Evolutionary conservation across 2,888 invertebrate species (phyloP).

Genomic region (Hipparchia sbordonii): DNA sequence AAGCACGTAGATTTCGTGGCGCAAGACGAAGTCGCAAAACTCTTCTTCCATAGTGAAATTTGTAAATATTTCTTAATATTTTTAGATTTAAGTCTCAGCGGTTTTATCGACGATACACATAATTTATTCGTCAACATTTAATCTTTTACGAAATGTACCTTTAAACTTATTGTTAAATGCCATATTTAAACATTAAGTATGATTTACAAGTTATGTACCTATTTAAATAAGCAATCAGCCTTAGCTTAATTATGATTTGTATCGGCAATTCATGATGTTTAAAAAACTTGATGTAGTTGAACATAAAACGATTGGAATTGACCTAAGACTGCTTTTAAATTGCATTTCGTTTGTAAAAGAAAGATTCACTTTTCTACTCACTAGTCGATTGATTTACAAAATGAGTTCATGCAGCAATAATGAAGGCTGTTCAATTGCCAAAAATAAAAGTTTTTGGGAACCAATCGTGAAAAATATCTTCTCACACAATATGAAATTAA

Average conservation of each 20-base stretch:
- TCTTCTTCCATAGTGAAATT: conserved; percentile 82
- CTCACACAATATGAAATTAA: conserved; percentile 39
- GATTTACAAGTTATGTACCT: conserved; percentile 56
- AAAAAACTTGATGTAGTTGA: conserved; percentile 41
- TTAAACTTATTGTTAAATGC: conserved; percentile 78
- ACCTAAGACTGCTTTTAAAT: conserved; percentile 76
- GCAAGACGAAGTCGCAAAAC: conserved; percentile 64
- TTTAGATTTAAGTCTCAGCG: conserved; percentile 64
- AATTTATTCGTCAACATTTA: conserved; percentile 78
- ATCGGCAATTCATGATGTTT: conserved; percentile 65
- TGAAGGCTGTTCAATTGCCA: conserved; percentile 42
- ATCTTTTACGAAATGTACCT: conserved; percentile 78
- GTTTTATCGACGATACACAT: conserved; percentile 75
- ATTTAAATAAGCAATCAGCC: conserved; percentile 42
- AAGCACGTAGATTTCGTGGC: conserved; percentile 65
- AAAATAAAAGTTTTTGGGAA: conserved; percentile 24
- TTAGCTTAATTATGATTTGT: conserved; percentile 54
- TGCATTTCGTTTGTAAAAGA: conserved; percentile 51
- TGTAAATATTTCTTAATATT: conserved; percentile 79
- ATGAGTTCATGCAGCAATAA: conserved; percentile 38
- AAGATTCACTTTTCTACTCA: conserved; percentile 50
- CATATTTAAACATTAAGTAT: conserved; percentile 81
- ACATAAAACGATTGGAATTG: conserved; percentile 71
- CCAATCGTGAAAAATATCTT: conserved; percentile 23
- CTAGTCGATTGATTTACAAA: conserved; percentile 47